These are phyloP conservation scores for Anabas testudineus DNA, from an alignment of 2,797 vertebrate genomes.

Conservation along the genomic window DNA sequence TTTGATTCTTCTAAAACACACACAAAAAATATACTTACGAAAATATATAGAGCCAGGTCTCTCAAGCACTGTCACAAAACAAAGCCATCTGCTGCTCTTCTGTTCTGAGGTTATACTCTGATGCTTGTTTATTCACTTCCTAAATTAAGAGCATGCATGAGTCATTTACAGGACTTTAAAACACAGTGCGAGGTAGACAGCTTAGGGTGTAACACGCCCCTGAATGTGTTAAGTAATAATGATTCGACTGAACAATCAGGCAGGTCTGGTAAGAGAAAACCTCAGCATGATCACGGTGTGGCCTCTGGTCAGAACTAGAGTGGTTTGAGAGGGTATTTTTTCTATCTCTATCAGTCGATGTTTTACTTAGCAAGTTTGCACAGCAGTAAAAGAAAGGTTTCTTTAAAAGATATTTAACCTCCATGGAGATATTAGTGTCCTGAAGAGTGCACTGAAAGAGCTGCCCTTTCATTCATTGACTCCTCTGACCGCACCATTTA, in stretches of 20 bases:
- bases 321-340: background rate
- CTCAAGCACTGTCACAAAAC: slow-evolving; percentile 41
- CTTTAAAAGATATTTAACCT: slow-evolving; percentile 4
- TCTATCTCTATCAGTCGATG: background rate
- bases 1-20: slow-evolving; percentile 24
- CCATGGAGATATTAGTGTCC: slow-evolving; percentile 9
- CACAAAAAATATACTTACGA: slow-evolving; percentile 5
- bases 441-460: slow-evolving; percentile 4
- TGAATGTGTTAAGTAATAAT: slow-evolving; percentile 54
- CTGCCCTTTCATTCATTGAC: slow-evolving; percentile 26
- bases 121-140: slow-evolving; percentile 54
- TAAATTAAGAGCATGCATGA: slow-evolving; percentile 60
- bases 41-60: slow-evolving; percentile 31
- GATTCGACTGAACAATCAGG: slow-evolving; percentile 30
- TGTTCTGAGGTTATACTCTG: slow-evolving; percentile 49
- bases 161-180: slow-evolving; percentile 59
- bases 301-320: slow-evolving; percentile 19
- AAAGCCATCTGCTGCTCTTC: slow-evolving; percentile 53
- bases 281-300: slow-evolving; percentile 1
- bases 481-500: slow-evolving; percentile 25
- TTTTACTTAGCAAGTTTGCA: slow-evolving; percentile 8
- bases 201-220: slow-evolving; percentile 37
- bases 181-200: slow-evolving; percentile 52
- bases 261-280: slow-evolving; percentile 27
- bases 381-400: slow-evolving; percentile 5